Conservation (phyloP, 2,888 invertebrate species). For the Watsonalla binaria region DNA sequence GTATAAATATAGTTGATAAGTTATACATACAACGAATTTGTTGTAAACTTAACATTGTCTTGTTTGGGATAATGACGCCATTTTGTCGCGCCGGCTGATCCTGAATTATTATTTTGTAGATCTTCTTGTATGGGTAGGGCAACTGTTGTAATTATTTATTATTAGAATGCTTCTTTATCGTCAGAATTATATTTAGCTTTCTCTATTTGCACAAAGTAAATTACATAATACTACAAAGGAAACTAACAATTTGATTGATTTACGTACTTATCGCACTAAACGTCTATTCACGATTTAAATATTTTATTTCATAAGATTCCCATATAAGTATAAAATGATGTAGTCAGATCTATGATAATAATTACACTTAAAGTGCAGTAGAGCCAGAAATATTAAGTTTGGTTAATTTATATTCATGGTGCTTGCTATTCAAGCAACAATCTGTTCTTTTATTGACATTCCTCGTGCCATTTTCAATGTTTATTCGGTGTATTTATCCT, state of each 20-base stretch:
- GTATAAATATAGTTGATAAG: conserved; percentile 4
- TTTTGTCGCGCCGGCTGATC: conserved; percentile 79
- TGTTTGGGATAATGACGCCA: conserved; percentile 75
- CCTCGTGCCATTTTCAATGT: too few species aligned
- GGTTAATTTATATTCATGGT: too few species aligned
- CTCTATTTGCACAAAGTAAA: conserved; percentile 8
- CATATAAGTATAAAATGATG: not conserved
- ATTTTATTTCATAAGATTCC: conserved; percentile 6
- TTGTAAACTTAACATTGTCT: conserved; percentile 44
- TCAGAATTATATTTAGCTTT: conserved; percentile 19
- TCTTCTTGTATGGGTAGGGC: conserved; percentile 40
- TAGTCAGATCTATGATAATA: too few species aligned
- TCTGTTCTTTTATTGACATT: too few species aligned
- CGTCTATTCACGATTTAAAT: conserved; percentile 15
- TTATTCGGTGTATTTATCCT: too few species aligned
- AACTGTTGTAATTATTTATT: conserved; percentile 32
- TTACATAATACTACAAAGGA: conserved; percentile 24
- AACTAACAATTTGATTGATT: conserved; percentile 23
- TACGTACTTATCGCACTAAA: conserved; percentile 16
- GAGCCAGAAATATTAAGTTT: too few species aligned
- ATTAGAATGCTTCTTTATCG: conserved; percentile 19
- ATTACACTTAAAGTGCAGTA: too few species aligned
- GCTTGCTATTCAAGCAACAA: too few species aligned
- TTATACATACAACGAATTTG: conserved; percentile 5
- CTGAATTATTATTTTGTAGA: conserved; percentile 57